Base-by-base conservation (phyloP, 2,888 invertebrate species). In the Nesidiocoris tenuis region DNA sequence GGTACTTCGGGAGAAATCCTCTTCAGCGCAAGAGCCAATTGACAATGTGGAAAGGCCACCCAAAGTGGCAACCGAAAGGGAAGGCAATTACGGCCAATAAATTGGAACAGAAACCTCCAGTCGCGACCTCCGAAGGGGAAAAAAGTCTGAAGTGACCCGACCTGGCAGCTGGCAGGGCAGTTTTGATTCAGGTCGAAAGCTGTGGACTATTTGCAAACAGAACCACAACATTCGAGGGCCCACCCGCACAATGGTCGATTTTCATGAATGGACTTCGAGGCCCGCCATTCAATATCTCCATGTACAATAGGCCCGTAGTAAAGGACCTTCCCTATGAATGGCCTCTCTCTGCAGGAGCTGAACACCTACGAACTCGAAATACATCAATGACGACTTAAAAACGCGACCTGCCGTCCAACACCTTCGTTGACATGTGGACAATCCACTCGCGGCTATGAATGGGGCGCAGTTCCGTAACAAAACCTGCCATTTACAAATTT, bases 41-140 rank as follows among this genome's bases (percentile, higher is more conserved):
- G 22, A 70, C 59, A 70, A 59, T 23, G 67, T 56, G 56, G 67
- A 12, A 55, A 25, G 70, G 70, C 70, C 70, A 70, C 70, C 70
- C 70, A 59, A 70, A 54, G 18, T 24, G 67, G 21, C n/a, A n/a
- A n/a, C n/a, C n/a, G n/a, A n/a, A n/a, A n/a, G n/a, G n/a, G n/a
- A n/a, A n/a, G 24, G 70, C 70, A 70, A 70, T 70, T 70, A 70
- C 59, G 59, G 70, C 24, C 57, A 70, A 70, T 70, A 70, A 70
- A 70, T 70, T 70, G 70, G 70, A 70, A 70, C 70, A 59, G 54
- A 24, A 18, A 70, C 25, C 7, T 5, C 5, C 3, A 59, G n/a
- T n/a, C 3, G 39, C 39, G 21, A 54, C 67, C 55, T 56, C 67
- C 12, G 55, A 67, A 39, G 39, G 12, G 39, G 12, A 39, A 39